Conservation (phyloP, 2,797 vertebrate species). For the Rhynchonycteris naso region DNA sequence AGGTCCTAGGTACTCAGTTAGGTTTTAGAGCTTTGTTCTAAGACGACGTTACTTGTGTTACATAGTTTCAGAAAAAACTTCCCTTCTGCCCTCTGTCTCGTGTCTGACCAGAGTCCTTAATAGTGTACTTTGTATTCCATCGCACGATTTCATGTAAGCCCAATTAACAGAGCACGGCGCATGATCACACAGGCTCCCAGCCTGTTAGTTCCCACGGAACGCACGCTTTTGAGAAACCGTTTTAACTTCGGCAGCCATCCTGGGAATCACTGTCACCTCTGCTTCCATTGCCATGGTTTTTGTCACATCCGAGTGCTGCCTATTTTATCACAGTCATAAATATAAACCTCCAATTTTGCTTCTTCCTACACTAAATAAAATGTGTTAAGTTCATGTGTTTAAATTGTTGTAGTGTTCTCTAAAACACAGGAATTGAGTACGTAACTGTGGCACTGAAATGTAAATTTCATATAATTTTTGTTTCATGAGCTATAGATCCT, state of each 20-base stretch:
- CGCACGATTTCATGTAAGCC: not conserved
- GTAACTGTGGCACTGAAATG: not conserved
- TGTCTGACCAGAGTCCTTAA: not conserved
- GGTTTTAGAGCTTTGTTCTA: not conserved
- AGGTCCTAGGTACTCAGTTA: not conserved
- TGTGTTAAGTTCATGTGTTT: not conserved
- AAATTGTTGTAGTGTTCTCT: not conserved
- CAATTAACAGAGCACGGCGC: not conserved
- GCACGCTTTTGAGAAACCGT: not conserved
- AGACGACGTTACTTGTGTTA: not conserved
- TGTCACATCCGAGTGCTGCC: fast-evolving
- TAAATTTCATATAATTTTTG: not conserved
- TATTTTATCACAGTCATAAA: not conserved
- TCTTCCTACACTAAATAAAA: not conserved
- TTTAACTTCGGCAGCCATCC: not conserved
- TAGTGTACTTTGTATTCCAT: not conserved
- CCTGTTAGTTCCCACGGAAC: not conserved
- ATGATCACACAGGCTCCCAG: not conserved
- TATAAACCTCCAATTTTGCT: not conserved
- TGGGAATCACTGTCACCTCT: not conserved
- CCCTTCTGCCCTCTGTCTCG: not conserved
- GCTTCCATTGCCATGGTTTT: not conserved
- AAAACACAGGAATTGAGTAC: not conserved
- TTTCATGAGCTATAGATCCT: not conserved
- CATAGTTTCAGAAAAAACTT: not conserved